Percentiles rank a stretch among this genome's conserved stretches.
phyloP scores from a whole-genome alignment of 2,797 vertebrate species.

The Eulemur coronatus region DNA sequence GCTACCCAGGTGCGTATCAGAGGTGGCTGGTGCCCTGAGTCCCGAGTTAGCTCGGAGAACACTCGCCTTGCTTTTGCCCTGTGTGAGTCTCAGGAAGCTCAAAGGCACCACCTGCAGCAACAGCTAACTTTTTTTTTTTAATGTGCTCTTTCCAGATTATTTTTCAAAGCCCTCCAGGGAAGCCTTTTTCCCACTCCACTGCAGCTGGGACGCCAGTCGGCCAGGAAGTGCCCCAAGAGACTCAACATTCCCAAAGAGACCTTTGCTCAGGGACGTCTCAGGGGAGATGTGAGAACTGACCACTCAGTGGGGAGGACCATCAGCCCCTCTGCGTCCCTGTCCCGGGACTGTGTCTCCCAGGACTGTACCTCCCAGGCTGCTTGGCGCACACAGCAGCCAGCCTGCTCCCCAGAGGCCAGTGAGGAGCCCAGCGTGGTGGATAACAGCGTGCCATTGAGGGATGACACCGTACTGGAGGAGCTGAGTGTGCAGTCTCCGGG shows the following conservation, averaged over 20 bases:
- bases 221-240: slow-evolving; percentile 84
- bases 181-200: slow-evolving; percentile 93
- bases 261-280: slow-evolving; percentile 32
- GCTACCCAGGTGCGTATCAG: slow-evolving; percentile 91
- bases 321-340: not conserved
- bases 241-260: slow-evolving; percentile 79
- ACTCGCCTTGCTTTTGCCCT: not conserved
- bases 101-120: too few species aligned
- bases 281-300: slow-evolving; percentile 33
- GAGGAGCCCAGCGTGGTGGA: slow-evolving; percentile 46
- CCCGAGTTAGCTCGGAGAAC: accelerated
- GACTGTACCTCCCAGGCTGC: slow-evolving; percentile 35
- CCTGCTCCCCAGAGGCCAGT: slow-evolving; percentile 58
- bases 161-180: slow-evolving; percentile 94
- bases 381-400: slow-evolving; percentile 35
- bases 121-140: not conserved
- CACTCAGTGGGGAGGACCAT: not conserved
- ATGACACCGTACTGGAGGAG: slow-evolving; percentile 61
- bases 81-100: not conserved
- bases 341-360: slow-evolving; percentile 64
- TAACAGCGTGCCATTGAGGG: slow-evolving; percentile 9
- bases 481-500: slow-evolving; percentile 58
- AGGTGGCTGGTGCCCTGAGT: not conserved
- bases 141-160: slow-evolving; percentile 87
- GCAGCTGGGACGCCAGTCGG: slow-evolving; percentile 91